Conservation (phyloP, 2,797 vertebrate genomes). For the Sebastes hubbsi region DNA sequence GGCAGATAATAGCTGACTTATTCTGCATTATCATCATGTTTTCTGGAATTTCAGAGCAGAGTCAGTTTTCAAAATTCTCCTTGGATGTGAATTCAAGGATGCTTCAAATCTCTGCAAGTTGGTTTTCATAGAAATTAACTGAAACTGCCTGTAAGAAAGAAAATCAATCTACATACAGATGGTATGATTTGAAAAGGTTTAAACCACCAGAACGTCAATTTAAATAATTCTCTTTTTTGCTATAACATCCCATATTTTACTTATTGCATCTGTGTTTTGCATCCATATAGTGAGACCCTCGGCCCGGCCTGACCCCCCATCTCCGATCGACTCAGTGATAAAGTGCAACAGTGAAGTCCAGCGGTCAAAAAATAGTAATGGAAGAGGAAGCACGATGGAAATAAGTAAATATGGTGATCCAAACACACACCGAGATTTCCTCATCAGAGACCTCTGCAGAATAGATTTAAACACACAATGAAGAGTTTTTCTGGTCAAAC, state of each 20-base stretch:
- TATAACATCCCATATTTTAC: background rate
- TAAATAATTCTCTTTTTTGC: background rate
- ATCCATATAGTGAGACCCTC: constrained; percentile 10
- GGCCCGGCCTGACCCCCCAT: background rate
- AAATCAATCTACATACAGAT: background rate
- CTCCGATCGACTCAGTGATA: constrained; percentile 43
- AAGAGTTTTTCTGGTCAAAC: background rate
- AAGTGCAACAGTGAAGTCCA: constrained; percentile 77
- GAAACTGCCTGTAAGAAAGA: background rate
- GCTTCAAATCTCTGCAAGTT: background rate
- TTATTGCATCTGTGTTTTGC: constrained; percentile 64
- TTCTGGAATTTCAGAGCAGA: background rate
- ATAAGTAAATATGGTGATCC: background rate
- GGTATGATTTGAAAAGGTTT: background rate
- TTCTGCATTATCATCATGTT: background rate
- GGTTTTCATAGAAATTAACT: background rate
- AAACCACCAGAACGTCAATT: background rate
- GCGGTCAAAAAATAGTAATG: constrained; percentile 30
- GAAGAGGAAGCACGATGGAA: constrained; percentile 38
- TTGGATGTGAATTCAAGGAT: background rate
- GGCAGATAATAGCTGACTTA: background rate
- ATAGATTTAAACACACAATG: background rate
- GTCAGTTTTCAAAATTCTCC: background rate
- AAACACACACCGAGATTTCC: background rate
- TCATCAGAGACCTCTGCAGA: background rate